These are phyloP conservation scores for Melanerpes aurifrons DNA, from an alignment of 2,113 vertebrate species.

Conservation along the genomic window DNA sequence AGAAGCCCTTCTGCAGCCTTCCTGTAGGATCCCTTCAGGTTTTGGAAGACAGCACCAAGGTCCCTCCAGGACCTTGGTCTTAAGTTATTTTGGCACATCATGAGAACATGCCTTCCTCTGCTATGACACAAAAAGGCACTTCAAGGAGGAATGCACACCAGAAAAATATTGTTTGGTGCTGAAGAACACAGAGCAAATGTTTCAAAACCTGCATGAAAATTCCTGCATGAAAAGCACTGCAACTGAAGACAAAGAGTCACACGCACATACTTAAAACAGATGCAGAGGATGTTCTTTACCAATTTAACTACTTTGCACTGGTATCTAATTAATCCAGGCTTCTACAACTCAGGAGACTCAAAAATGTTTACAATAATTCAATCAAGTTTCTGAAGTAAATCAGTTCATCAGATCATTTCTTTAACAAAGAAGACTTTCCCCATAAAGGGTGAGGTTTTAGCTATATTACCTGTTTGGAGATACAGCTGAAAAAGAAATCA, in stretches of 20 bases:
- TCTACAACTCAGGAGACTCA: neutral
- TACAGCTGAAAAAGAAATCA: neutral
- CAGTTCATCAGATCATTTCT: neutral
- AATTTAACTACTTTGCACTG: neutral
- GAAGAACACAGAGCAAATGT: neutral
- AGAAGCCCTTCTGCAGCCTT: no score
- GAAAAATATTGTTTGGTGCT: neutral
- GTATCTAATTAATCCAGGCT: neutral
- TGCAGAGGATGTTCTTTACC: neutral
- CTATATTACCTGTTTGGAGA: neutral
- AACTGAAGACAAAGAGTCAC: neutral
- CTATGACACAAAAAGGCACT: neutral
- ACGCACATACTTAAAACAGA: neutral
- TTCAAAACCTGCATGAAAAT: neutral
- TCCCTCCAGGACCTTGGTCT: neutral
- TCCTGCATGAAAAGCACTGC: neutral
- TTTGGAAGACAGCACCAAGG: no score
- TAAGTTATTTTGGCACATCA: neutral
- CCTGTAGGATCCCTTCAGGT: no score
- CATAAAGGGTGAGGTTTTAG: neutral
- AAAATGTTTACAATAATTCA: neutral
- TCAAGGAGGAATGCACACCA: neutral
- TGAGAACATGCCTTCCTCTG: neutral
- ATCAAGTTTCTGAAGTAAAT: neutral
- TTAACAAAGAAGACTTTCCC: neutral